Conservation (phyloP, 2,113 vertebrate genomes). For the Acrocephalus kingi region DNA sequence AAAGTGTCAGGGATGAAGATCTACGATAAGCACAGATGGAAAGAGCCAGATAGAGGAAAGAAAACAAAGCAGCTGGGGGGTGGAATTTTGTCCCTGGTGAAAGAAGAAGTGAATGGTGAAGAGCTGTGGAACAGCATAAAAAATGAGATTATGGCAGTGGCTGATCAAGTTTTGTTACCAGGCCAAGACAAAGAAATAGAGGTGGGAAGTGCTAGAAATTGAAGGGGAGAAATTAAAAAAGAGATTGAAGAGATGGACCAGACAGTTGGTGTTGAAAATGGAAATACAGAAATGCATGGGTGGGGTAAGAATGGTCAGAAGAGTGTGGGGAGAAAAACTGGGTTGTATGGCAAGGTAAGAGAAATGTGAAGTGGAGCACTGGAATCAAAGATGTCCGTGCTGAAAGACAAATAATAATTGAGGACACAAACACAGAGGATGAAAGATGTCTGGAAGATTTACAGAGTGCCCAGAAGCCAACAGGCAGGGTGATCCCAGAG, state of each 20-base stretch:
- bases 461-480: background rate
- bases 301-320: background rate
- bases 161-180: background rate
- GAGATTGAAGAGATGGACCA: background rate
- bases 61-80: background rate
- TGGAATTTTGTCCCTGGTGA: constrained; percentile 12
- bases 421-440: background rate
- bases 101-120: constrained; percentile 18
- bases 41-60: constrained; percentile 35
- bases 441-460: background rate
- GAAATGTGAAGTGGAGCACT: background rate
- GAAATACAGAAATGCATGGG: background rate
- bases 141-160: constrained; percentile 16
- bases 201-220: background rate
- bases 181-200: background rate
- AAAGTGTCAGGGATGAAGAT: constrained; percentile 60
- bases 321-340: background rate
- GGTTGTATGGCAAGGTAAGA: background rate
- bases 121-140: constrained; percentile 43
- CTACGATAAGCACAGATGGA: constrained; percentile 55
- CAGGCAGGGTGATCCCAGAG: background rate
- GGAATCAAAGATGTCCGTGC: background rate
- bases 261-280: background rate
- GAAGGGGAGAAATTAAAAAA: fast-evolving
- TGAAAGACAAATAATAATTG: background rate